Base-by-base conservation (phyloP, 2,888 invertebrate species). In the Eutolmus rufibarbis region DNA sequence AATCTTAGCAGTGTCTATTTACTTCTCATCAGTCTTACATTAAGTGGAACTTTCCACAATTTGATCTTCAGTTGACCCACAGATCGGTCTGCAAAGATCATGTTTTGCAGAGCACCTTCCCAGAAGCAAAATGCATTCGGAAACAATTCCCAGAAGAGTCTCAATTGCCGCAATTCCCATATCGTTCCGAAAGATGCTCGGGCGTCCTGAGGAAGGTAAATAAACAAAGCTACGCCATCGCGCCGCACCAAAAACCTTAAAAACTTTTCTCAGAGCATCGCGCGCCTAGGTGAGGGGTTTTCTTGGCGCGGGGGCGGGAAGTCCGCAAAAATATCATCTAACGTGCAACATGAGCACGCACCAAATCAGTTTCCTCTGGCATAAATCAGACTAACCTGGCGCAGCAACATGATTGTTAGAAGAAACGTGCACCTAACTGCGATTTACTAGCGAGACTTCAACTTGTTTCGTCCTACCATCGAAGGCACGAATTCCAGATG, bases 261-360 rank as follows among this genome's bases (percentile, higher is more conserved):
- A 28, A 66, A 19, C 12, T 66, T 66, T 66, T 66, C 66, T 66
- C 66, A 66, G 66, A 28, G 66, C 66, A 66, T 23, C 23, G 12
- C 8, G 8, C n/a, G 2, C 1, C 51, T 16, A 19, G 7, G 51
- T 7, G 51, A n/a, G 51, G n/a, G 16, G 51, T 7, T 51, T n/a
- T 51, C 12, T 66, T 12, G 28, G 28, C 8, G 76, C 19, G 76
- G 31, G 76, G 76, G 76, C n/a, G 40, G 40, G 76, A n/a, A 14
- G n/a, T 4, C 37, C 19, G 76, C 40, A 82, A 57, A 82, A 31
- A 82, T 82, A 28, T 51, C 81, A 56, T 57, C 82, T 74, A 85
- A 85, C 85, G 85, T 85, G 85, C 85, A 85, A 74, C 85, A 85
- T 85, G 37, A 85, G 85, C 85, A 85, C 85, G 85, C 85, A 85